Evolutionary conservation across 2,113 vertebrate genomes (phyloP), one percentile per base, ranked within the genome.

Genomic region (Myrmecophaga tridactyla): DNA sequence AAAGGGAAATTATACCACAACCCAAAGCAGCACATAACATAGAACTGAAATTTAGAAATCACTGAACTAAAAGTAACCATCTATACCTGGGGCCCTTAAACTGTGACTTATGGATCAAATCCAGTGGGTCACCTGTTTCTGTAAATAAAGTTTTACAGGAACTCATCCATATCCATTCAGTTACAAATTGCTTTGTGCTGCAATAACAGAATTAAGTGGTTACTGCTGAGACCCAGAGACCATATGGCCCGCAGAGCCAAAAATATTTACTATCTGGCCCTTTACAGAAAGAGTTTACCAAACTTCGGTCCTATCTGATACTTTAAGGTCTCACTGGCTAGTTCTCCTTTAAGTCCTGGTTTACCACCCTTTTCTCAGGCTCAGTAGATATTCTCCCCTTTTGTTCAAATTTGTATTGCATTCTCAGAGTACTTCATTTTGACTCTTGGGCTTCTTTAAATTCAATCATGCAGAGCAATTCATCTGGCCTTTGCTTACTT

Each of bases 101-200:
- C 67, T 65, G 25, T 56, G 18, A 4, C 11, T 63, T 46, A 11
- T 58, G 60, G 25, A 53, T 14, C 43, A 70, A 34, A 34, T 34
- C 15, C 29, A 53, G 17, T 1, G 36, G 56, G 43, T 46, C 67
- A 34, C 46, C 21, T 78, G 41, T 56, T 60, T 82, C n/a, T 27
- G 13, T 29, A 60, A 89, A 27, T 41, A 36, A 27, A 43, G 17
- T 48, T 62, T 72, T 41, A 41, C 4, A 25, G 36, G 43, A 62
- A 25, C n/a, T n/a, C 8, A 67, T 18, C 3, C 14, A 75, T 12
- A 43, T 1, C 6, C 27, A 15, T 36, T 29, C 11, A 0, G 31
- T 39, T 51, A 18, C 53, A 39, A 72, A 11, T 9, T 39, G 4
- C 41, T 29, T 75, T 46, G 29, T 17, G n/a, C 39, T 34, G 2